Evolutionary conservation across 2,113 vertebrate genomes (phyloP).

Genomic region (Camelus bactrianus): DNA sequence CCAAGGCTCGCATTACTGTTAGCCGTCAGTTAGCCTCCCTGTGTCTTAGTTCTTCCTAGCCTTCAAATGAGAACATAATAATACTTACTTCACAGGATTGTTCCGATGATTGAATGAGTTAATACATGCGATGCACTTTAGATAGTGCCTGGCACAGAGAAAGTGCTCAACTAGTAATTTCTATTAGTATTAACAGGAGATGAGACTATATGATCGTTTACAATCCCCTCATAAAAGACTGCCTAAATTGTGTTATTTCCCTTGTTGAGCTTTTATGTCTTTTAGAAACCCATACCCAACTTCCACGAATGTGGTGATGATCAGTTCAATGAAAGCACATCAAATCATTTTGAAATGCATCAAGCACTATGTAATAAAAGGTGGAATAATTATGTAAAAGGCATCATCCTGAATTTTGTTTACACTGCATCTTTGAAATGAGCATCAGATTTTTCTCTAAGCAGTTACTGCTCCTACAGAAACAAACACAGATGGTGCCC

Average conservation of each 20-base stretch:
- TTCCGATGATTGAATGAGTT: not conserved
- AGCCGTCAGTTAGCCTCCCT: not conserved
- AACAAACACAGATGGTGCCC: constrained; percentile 74
- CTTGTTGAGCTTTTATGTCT: not conserved
- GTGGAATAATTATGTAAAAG: constrained; percentile 60
- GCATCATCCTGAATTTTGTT: constrained; percentile 69
- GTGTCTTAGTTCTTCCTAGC: not conserved
- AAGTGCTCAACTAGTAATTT: not conserved
- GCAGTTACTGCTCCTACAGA: constrained; percentile 63
- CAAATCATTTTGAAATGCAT: constrained; percentile 50
- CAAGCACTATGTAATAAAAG: constrained; percentile 54
- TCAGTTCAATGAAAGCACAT: constrained; percentile 10
- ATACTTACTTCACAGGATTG: not conserved
- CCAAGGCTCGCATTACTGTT: not conserved
- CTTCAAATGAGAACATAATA: not conserved
- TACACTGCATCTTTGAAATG: constrained; percentile 73
- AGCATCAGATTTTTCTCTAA: constrained; percentile 64
- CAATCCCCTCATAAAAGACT: not conserved
- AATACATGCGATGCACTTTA: not conserved
- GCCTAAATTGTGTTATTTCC: constrained; percentile 1
- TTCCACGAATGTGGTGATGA: constrained; percentile 36
- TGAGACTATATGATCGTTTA: not conserved
- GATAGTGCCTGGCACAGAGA: not conserved
- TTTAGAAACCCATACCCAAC: not conserved
- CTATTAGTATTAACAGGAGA: not conserved